Evolutionary conservation across 2,113 vertebrate genomes (phyloP), one percentile per base, ranked within the genome.

Genomic region (Ailuropoda melanoleuca): DNA sequence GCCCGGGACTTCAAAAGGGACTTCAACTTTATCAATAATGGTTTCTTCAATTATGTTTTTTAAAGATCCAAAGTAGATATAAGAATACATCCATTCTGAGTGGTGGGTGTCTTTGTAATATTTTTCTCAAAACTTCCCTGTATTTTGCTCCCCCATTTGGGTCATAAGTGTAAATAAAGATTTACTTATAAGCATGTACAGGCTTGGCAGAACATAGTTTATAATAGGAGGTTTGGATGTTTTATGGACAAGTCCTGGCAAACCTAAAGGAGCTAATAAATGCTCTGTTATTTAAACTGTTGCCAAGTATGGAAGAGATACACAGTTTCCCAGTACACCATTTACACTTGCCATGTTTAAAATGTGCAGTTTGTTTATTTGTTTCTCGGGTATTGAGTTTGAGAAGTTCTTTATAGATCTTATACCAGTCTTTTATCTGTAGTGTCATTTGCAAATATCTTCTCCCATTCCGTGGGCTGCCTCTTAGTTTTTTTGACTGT

Each of bases 241-340:
- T 62, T 90, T 43, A 62, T 34, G 91, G 80, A 43, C 80, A 93
- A 94, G 92, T 70, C 29, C 66, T 15, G 87, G 80, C 96, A 96
- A 60, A 87, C 43, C 43, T 86, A 53, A 64, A 88, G 91, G n/a
- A 80, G 18, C 77, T 60, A 48, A 58, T 94, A 82, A 90, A 77
- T 77, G 78, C 53, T 39, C 39, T 80, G 39, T 31, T 82, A 68
- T 70, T 93, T 89, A 74, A 87, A 82, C 88, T 70, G 15, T 15
- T 62, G 72, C 74, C 94, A 94, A 87, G 50, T 37, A 0, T 24
- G 85, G n/a, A 31, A 60, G 86, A 96, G 37, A 60, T 26, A 53
- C 48, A 80, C 23, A 6, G 7, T 58, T 85, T 60, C 56, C 62
- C 72, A 60, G 2, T 12, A 70, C n/a, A 81, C 21, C 1, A 43